These are phyloP conservation scores for Gavia stellata DNA, from an alignment of 2,113 vertebrate genomes.

Conservation along the genomic window DNA sequence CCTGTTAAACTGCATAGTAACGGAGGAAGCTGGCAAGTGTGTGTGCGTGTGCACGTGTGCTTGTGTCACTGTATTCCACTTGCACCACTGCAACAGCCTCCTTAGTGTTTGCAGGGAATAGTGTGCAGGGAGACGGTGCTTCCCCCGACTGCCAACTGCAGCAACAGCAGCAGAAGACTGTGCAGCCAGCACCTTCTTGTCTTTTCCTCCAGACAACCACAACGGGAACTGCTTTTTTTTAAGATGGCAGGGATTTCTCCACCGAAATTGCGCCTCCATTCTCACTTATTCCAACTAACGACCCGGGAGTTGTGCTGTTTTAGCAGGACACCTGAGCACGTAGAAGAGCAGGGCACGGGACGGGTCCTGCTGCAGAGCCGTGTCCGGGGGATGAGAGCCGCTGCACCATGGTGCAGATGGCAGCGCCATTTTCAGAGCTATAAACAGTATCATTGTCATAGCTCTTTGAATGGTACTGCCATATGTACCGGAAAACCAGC, in stretches of 20 bases:
- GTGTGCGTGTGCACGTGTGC: accelerated
- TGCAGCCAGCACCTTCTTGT: background rate
- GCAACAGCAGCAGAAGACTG: background rate
- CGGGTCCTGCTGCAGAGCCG: background rate
- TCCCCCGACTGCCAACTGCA: background rate
- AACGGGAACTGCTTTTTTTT: background rate
- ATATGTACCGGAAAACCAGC: constrained; percentile 78
- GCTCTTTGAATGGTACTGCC: constrained; percentile 97
- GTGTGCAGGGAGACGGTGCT: accelerated
- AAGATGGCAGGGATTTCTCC: background rate
- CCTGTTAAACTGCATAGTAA: background rate
- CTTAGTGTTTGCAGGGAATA: background rate
- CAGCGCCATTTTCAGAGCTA: constrained; percentile 94
- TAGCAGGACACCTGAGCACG: background rate
- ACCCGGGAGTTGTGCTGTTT: background rate
- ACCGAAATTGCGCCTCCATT: accelerated
- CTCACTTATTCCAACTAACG: background rate
- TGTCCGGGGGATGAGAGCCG: background rate
- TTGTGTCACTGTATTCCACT: background rate
- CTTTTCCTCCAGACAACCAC: background rate
- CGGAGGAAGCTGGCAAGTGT: background rate
- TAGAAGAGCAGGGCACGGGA: background rate
- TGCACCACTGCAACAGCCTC: background rate
- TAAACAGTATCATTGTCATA: constrained; percentile 84
- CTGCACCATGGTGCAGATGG: constrained; percentile 75